A percentile compares a stretch with the other conserved stretches of the same genome.
These are phyloP conservation scores for Lumbricus terrestris DNA, from an alignment of 2,888 invertebrate genomes.

Conservation along the genomic window DNA sequence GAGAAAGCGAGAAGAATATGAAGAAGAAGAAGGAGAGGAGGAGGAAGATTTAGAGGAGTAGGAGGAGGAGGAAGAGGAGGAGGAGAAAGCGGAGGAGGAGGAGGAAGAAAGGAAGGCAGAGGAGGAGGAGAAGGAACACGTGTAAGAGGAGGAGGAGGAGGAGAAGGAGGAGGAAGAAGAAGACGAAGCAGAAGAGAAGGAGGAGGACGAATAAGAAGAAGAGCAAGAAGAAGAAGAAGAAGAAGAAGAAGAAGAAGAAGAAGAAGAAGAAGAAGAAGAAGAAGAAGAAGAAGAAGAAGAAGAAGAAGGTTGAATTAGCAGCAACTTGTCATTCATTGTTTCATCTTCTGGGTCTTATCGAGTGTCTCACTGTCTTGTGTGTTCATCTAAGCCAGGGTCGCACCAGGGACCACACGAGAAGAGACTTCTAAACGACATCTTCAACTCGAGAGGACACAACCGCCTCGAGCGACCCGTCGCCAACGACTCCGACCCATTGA, in stretches of 20 bases:
- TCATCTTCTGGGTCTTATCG: background rate
- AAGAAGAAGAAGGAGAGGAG: no score
- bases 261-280: no score
- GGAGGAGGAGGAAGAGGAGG: background rate
- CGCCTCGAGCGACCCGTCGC: slow-evolving; percentile 60
- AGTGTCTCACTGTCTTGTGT: slow-evolving; percentile 5
- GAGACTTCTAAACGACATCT: slow-evolving; percentile 51
- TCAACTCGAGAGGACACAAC: slow-evolving; percentile 56
- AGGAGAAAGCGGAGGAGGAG: background rate
- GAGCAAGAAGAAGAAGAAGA: background rate
- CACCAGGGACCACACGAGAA: slow-evolving; percentile 44
- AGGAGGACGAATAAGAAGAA: background rate
- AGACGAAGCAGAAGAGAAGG: background rate
- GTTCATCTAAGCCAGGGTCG: slow-evolving; percentile 9
- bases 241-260: background rate
- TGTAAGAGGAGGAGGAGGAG: no score
- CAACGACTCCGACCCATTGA: slow-evolving; percentile 58
- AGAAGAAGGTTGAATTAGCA: background rate
- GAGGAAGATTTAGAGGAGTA: background rate
- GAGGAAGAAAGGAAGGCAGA: background rate
- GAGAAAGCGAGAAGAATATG: background rate
- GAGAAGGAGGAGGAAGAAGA: background rate
- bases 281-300: background rate
- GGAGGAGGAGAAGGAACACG: background rate
- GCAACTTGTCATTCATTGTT: background rate